Evolutionary conservation across 2,113 vertebrate genomes (phyloP).

Genomic region (Grus americana): DNA sequence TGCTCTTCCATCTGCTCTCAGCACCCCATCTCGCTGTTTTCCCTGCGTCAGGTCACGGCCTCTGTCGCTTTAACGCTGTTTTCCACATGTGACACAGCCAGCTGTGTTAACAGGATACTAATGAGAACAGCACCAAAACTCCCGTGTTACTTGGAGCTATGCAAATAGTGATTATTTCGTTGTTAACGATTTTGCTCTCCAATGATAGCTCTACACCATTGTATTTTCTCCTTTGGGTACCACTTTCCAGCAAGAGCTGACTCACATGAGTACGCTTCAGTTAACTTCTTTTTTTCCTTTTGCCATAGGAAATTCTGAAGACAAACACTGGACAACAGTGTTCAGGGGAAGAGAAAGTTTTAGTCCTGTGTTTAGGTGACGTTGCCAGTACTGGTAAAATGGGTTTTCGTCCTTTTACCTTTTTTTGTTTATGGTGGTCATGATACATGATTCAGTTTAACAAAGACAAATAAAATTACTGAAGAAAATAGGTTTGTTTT

Average conservation of each 20-base stretch:
- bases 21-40: fast-evolving
- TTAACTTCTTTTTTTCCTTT: neutral
- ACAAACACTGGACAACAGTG: fast-evolving
- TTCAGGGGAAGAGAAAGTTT: neutral
- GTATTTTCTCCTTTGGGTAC: neutral
- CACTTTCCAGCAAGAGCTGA: neutral
- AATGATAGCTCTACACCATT: neutral
- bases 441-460: neutral
- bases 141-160: neutral
- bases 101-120: neutral
- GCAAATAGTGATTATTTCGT: neutral
- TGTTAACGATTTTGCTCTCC: neutral
- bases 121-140: neutral
- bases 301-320: neutral
- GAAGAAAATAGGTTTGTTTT: neutral
- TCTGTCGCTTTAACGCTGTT: fast-evolving
- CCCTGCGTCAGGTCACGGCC: fast-evolving
- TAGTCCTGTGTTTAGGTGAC: neutral
- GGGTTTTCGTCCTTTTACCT: neutral
- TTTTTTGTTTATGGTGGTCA: fast-evolving
- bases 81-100: neutral
- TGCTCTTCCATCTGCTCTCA: fast-evolving
- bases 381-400: fast-evolving
- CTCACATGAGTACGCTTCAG: neutral
- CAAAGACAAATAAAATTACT: neutral